Evolutionary conservation across 2,797 vertebrate genomes (phyloP).

Genomic region (Antennarius maculatus): DNA sequence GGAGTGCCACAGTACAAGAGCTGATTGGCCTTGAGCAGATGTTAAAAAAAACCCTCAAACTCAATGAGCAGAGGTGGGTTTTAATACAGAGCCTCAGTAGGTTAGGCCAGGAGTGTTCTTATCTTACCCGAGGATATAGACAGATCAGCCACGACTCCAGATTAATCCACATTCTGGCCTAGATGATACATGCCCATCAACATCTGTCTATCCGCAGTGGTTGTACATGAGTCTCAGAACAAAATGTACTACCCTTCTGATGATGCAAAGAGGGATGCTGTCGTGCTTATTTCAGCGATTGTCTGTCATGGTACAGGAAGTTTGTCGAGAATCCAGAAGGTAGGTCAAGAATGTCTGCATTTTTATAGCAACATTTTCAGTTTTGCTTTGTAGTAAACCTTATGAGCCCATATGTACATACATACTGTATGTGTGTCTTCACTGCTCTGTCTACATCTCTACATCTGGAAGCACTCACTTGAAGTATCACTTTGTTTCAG

Average conservation of each 20-base stretch:
- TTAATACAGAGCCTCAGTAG: conserved; percentile 39
- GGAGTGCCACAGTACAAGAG: conserved; percentile 72
- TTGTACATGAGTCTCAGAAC: conserved; percentile 76
- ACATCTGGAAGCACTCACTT: conserved; percentile 5
- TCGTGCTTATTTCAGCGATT: conserved; percentile 82
- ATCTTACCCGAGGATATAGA: conserved; percentile 52
- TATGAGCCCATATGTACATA: conserved; percentile 7
- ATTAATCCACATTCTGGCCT: conserved; percentile 59
- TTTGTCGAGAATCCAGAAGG: conserved; percentile 85
- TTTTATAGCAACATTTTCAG: conserved; percentile 28
- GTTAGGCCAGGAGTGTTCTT: conserved; percentile 55
- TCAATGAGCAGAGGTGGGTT: conserved; percentile 71
- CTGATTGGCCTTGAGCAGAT: conserved; percentile 77
- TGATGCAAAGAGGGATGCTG: conserved; percentile 78
- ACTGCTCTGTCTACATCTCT: conserved; percentile 16
- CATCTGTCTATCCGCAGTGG: conserved; percentile 68
- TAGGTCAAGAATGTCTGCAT: conserved; percentile 60
- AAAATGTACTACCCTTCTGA: conserved; percentile 75
- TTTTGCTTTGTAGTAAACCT: conserved; percentile 21
- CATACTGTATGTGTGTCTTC: background rate
- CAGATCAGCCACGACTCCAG: conserved; percentile 61
- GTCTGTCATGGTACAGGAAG: conserved; percentile 79
- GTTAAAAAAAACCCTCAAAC: conserved; percentile 43
- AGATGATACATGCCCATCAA: conserved; percentile 42
- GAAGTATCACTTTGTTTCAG: conserved; percentile 59